Evolutionary conservation across 2,113 vertebrate genomes (phyloP).

Genomic region (Sinocyclocheilus maitianheensis): DNA sequence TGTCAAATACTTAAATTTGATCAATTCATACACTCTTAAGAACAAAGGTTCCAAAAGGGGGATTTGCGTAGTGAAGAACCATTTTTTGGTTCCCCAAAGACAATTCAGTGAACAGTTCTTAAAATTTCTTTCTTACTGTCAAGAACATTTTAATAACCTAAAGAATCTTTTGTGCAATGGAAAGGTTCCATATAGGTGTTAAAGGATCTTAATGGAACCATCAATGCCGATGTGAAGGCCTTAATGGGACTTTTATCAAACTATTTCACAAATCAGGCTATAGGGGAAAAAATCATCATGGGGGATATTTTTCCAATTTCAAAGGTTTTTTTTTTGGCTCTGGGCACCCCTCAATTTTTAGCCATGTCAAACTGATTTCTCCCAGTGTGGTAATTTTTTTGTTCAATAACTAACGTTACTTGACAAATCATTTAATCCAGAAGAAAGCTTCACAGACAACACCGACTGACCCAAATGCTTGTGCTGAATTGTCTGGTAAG

Average conservation of each 20-base stretch:
- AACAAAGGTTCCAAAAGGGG: too few relatives aligned
- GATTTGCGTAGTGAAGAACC: not conserved
- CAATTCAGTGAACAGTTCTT: not conserved
- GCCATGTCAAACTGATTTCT: not conserved
- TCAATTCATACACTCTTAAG: not conserved
- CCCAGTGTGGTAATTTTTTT: not conserved
- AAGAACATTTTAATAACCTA: not conserved
- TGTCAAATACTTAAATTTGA: not conserved
- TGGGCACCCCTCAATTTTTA: not conserved
- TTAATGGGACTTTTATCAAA: not conserved
- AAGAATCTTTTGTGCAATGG: not conserved
- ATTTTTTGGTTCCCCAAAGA: not conserved
- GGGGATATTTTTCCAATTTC: not conserved
- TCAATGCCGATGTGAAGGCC: not conserved
- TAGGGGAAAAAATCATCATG: not conserved
- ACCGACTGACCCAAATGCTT: not conserved
- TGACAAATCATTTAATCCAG: not conserved
- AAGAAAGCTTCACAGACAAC: constrained; percentile 2
- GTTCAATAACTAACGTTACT: not conserved
- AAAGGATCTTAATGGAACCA: not conserved
- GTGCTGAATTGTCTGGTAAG: not conserved
- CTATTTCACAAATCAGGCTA: not conserved
- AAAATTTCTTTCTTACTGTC: not conserved
- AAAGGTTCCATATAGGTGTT: not conserved
- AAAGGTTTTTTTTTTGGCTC: not conserved